Base-by-base conservation (phyloP, 2,888 invertebrate species). In the Sphinx pinastri region DNA sequence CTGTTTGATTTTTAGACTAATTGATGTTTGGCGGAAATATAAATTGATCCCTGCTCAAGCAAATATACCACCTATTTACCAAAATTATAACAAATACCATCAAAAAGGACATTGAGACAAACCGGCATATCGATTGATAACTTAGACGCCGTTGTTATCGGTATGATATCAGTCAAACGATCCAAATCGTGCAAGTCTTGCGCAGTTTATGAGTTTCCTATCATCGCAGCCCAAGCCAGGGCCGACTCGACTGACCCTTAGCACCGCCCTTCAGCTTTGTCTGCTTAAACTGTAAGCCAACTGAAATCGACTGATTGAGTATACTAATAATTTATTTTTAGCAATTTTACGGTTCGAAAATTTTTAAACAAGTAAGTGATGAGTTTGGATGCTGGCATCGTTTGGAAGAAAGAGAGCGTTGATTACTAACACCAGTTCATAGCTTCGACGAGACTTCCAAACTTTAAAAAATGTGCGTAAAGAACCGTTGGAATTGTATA, bases 271-370 rank as follows among this genome's bases (percentile, higher is more conserved):
- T 25, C 13, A 49, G 63, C 19, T 63, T 63, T 47, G 63, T 63
- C 49, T 63, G 63, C 63, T 63, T 25, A 49, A 63, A 19, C 63
- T 49, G 19, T 63, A 49, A 63, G 49, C 63, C 63, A 49, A 47
- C 19, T 49, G 49, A 63, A 47, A 63, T 63, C 49, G 63, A 63
- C 49, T 63, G 63, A 63, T 63, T 63, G 63, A 49, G 63, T 63
- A 63, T 63, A 63, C 63, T 63, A 19, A 63, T 45, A 49, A 47
- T 63, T 58, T 49, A 63, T 63, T 63, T 63, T 25, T 49, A 49
- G 63, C 63, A 19, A 63, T 12, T 47, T 16, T 47, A 60, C 47
- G 12, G 45, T 47, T 47, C 11, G 8, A 47, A 60, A 60, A 47
- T 19, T 25, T 19, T 12, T 60, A 47, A 60, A 60, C 45, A 38